phyloP scores from a whole-genome alignment of 2,888 invertebrate genomes.

The Siphonodentalium dalli region DNA sequence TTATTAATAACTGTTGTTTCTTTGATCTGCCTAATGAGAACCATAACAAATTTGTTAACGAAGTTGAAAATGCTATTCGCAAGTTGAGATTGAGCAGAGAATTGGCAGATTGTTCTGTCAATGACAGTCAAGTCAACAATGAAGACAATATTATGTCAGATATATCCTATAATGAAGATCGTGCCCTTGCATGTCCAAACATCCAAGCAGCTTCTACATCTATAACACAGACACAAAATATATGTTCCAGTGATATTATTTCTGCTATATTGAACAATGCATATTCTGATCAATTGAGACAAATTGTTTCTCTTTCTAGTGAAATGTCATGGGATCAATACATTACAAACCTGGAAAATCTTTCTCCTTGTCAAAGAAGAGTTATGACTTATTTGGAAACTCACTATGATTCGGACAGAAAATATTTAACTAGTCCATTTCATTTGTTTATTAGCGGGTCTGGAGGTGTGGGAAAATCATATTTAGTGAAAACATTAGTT shows the following conservation, averaged over 20 bases:
- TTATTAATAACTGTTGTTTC: slow-evolving; percentile 10
- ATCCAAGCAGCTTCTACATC: not conserved
- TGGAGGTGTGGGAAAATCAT: slow-evolving; percentile 25
- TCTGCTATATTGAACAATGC: too few relatives aligned
- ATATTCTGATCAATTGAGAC: too few relatives aligned
- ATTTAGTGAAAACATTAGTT: slow-evolving; percentile 18
- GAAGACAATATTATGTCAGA: too few relatives aligned
- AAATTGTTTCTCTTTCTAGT: too few relatives aligned
- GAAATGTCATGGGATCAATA: slow-evolving; percentile 9
- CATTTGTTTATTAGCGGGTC: slow-evolving; percentile 18
- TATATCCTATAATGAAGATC: too few relatives aligned
- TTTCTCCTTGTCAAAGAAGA: slow-evolving; percentile 16
- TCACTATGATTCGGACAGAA: slow-evolving; percentile 9
- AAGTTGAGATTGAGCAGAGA: slow-evolving; percentile 3
- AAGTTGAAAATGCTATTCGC: slow-evolving; percentile 22
- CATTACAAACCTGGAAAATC: not conserved
- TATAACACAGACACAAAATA: not conserved
- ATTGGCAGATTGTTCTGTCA: too few relatives aligned
- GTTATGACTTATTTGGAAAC: slow-evolving; percentile 8
- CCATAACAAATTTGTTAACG: slow-evolving; percentile 8
- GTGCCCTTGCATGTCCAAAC: too few relatives aligned
- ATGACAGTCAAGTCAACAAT: too few relatives aligned
- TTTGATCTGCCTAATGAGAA: slow-evolving; percentile 10
- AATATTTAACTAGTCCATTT: not conserved
- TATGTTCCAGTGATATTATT: too few relatives aligned